These are phyloP conservation scores for Heliocidaris tuberculata DNA, from an alignment of 35 echinoderm and acorn worm species.

Conservation along the genomic window DNA sequence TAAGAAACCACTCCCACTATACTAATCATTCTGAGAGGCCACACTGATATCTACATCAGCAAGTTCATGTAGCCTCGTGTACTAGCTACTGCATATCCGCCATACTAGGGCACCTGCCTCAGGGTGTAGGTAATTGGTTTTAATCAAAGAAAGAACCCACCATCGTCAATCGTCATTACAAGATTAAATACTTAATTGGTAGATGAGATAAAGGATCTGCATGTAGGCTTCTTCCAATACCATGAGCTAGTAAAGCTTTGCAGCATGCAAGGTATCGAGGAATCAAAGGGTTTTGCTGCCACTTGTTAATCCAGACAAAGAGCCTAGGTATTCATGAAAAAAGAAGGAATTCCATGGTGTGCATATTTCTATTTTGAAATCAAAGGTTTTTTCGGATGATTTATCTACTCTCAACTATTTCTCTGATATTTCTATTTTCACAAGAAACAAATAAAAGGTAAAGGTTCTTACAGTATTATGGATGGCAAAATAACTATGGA, in stretches of 20 bases:
- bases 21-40: not conserved
- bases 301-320: not conserved
- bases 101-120: not conserved
- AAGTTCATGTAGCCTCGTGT: not conserved
- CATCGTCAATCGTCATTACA: not conserved
- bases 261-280: not conserved
- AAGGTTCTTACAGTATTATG: too few relatives aligned
- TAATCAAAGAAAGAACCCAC: not conserved
- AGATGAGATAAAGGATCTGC: not conserved
- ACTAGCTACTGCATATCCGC: not conserved
- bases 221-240: not conserved
- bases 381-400: not conserved
- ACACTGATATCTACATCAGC: not conserved
- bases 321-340: too few relatives aligned
- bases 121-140: not conserved
- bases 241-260: not conserved
- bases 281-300: not conserved
- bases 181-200: not conserved
- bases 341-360: too few relatives aligned
- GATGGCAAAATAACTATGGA: too few relatives aligned
- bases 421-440: too few relatives aligned
- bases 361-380: not conserved
- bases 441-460: too few relatives aligned
- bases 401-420: too few relatives aligned
- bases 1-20: not conserved